Base-by-base conservation (phyloP, 2,113 vertebrate species). In the Etheostoma cragini region DNA sequence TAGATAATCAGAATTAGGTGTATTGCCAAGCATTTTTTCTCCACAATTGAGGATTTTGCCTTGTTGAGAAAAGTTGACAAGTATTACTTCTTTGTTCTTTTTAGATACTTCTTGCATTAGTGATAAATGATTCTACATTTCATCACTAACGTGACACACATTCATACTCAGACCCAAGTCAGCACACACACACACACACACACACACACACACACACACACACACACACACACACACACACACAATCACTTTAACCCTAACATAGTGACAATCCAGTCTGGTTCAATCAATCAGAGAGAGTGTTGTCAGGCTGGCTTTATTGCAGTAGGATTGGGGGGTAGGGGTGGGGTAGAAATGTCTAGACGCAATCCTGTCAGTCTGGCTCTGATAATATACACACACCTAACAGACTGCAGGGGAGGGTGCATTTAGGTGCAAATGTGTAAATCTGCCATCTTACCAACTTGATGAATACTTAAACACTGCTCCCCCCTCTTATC, bases 361-460 rank as follows among this genome's bases (percentile, higher is more conserved):
- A 93, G 92, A 93, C 89, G 13, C 87, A 75, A 80, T 89, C 88
- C 89, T 91, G 89, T 90, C 88, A 91, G 90, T 87, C 90, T 90
- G 80, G 88, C 81, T 82, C 86, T 85, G 84, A 86, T 93, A 87
- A 88, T 90, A 77, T 81, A 81, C 75, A 86, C 91, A 84, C 88
- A 91, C 87, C 87, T 91, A 88, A 89, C 81, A 68, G 75, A 78
- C 53, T 57, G 67, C 47, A 57, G 70, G 35, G 35, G 35, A 38
- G 35, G 8, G 8, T 65, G 64, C 26, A 54, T 65, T 19, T 61
- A 46, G 80, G 70, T 60, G 80, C n/a, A n/a, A n/a, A n/a, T 74
- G 69, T 61, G 69, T 61, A 54, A 76, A 47, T 66, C 72, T 0
- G 1, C 46, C 47, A 49, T 70, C 70, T 82, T 72, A 42, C 56